Evolutionary conservation across 2,113 vertebrate genomes (phyloP).

Genomic region (Cyanistes caeruleus): DNA sequence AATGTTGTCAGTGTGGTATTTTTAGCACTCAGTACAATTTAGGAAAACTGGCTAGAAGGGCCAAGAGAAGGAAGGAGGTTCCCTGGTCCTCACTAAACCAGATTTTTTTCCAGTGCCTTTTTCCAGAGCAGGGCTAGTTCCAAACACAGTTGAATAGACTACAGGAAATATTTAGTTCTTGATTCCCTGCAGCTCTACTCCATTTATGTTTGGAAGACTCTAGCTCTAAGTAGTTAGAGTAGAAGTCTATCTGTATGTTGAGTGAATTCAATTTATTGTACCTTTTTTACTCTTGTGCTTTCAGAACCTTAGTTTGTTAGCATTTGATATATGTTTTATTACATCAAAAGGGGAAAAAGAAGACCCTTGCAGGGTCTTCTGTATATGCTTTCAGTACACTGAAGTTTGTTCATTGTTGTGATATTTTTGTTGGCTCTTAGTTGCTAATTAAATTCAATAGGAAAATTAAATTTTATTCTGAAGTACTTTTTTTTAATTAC

Average conservation of each 20-base stretch:
- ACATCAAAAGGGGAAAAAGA: not conserved
- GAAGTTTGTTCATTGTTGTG: not conserved
- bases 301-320: not conserved
- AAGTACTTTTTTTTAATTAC: not conserved
- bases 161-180: not conserved
- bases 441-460: not conserved
- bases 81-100: not conserved
- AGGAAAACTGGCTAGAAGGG: not conserved
- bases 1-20: not conserved
- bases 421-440: not conserved
- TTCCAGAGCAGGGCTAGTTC: not conserved
- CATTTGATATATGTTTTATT: not conserved
- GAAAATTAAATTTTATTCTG: not conserved
- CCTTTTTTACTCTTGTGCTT: not conserved
- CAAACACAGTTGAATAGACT: not conserved
- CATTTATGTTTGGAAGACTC: not conserved
- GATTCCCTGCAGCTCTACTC: not conserved
- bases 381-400: not conserved
- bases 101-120: not conserved
- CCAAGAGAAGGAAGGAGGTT: not conserved
- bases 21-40: constrained; percentile 12
- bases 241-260: not conserved
- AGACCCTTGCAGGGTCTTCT: not conserved
- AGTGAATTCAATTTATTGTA: not conserved
- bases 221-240: not conserved